phyloP scores from a whole-genome alignment of 2,113 vertebrate species.

The Odocoileus virginianus region DNA sequence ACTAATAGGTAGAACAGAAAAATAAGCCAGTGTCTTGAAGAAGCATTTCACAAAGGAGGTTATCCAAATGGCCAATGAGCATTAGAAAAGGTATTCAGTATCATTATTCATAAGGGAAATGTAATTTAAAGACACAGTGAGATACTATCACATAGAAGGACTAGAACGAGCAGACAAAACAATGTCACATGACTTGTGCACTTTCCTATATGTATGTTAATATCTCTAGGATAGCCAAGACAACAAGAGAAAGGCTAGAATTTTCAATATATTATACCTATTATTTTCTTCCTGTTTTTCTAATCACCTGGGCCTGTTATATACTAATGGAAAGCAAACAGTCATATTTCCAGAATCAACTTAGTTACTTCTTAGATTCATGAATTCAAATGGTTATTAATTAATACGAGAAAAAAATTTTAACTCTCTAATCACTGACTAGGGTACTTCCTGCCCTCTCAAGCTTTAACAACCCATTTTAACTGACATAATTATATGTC shows the following conservation, averaged over 20 bases:
- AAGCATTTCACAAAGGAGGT: neutral
- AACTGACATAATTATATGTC: neutral
- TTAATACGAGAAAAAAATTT: neutral
- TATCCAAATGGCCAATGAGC: neutral
- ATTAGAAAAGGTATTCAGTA: neutral
- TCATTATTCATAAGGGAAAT: neutral
- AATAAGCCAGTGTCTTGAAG: neutral
- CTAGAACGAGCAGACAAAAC: neutral
- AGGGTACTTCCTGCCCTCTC: neutral
- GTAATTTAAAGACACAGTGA: neutral
- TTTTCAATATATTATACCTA: neutral
- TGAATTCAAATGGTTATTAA: neutral
- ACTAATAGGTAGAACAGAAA: neutral
- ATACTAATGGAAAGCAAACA: neutral
- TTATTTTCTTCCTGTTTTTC: neutral
- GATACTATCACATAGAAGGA: neutral
- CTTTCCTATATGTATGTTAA: neutral
- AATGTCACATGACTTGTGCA: neutral
- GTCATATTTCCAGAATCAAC: neutral
- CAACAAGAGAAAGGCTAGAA: neutral
- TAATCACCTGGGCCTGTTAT: neutral
- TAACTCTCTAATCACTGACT: neutral
- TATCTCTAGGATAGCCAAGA: neutral
- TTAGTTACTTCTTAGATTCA: neutral
- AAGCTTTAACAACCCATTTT: neutral